phyloP scores from a whole-genome alignment of 2,797 vertebrate genomes.

The Astyanax mexicanus region DNA sequence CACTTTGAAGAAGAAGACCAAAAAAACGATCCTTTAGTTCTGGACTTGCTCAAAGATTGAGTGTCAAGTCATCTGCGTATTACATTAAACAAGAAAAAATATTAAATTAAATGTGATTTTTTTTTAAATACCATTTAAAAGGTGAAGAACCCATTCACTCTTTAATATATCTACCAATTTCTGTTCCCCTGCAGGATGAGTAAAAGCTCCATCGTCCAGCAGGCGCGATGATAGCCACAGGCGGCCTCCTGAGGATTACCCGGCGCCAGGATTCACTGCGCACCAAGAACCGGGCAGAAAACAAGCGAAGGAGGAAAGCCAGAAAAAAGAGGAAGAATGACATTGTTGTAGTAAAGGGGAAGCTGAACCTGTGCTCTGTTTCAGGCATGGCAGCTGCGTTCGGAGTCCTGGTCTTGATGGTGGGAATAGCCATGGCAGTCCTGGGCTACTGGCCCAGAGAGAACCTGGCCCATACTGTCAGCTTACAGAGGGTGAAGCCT shows the following conservation, averaged over 20 bases:
- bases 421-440: constrained; percentile 93
- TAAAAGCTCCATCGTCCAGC: constrained; percentile 70
- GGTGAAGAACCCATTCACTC: neutral
- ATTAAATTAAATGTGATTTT: neutral
- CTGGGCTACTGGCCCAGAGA: constrained; percentile 97
- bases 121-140: neutral
- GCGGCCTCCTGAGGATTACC: constrained; percentile 96
- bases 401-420: constrained; percentile 88
- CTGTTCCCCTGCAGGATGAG: constrained; percentile 71
- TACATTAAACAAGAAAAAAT: too few relatives aligned
- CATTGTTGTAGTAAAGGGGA: constrained; percentile 95
- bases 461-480: constrained; percentile 74
- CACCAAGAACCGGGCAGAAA: constrained; percentile 86
- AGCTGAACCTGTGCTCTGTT: constrained; percentile 91
- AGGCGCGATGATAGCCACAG: constrained; percentile 94
- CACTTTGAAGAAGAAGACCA: neutral
- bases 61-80: too few relatives aligned
- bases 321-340: constrained; percentile 95
- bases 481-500: constrained; percentile 62
- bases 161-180: neutral
- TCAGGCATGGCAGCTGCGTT: constrained; percentile 91
- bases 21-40: neutral
- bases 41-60: too few relatives aligned
- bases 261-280: constrained; percentile 94
- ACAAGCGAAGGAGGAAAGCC: constrained; percentile 90